These are phyloP conservation scores for Mustela nigripes DNA, from an alignment of 2,113 vertebrate genomes.

Conservation along the genomic window DNA sequence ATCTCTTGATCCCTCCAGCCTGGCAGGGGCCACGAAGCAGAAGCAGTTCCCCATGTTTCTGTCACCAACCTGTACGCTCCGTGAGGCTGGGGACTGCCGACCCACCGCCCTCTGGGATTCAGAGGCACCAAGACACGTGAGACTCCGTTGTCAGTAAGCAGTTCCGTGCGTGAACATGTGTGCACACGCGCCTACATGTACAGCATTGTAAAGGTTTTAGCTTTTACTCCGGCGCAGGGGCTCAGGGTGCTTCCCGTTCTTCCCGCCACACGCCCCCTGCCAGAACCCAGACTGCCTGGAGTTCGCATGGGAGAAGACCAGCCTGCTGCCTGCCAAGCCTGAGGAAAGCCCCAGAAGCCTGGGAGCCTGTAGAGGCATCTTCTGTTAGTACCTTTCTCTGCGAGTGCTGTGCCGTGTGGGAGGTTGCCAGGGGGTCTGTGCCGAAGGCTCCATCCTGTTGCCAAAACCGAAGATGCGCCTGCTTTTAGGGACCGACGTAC, in stretches of 20 bases:
- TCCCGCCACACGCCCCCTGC: rapidly evolving
- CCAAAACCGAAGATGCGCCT: rapidly evolving
- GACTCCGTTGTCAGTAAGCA: not conserved
- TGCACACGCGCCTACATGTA: no score
- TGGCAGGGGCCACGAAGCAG: no score
- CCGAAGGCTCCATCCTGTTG: rapidly evolving
- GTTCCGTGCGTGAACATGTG: not conserved
- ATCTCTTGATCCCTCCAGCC: rapidly evolving
- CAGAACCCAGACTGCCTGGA: not conserved
- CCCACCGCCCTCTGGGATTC: rapidly evolving
- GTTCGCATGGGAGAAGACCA: rapidly evolving
- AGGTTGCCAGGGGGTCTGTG: not conserved
- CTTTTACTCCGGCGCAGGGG: no score
- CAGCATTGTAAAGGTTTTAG: not conserved
- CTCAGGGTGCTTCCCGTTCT: not conserved
- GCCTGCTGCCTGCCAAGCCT: not conserved
- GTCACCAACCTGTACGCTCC: not conserved
- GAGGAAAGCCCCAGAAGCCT: not conserved
- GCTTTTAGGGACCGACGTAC: rapidly evolving
- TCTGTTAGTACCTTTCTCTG: not conserved
- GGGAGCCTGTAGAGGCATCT: rapidly evolving
- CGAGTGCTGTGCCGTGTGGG: rapidly evolving
- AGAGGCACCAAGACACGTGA: rapidly evolving
- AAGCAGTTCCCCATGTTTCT: rapidly evolving
- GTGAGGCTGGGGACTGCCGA: not conserved